Base-by-base conservation (phyloP, 1,140 invertebrate genomes). In the Oscheius sp. region DNA sequence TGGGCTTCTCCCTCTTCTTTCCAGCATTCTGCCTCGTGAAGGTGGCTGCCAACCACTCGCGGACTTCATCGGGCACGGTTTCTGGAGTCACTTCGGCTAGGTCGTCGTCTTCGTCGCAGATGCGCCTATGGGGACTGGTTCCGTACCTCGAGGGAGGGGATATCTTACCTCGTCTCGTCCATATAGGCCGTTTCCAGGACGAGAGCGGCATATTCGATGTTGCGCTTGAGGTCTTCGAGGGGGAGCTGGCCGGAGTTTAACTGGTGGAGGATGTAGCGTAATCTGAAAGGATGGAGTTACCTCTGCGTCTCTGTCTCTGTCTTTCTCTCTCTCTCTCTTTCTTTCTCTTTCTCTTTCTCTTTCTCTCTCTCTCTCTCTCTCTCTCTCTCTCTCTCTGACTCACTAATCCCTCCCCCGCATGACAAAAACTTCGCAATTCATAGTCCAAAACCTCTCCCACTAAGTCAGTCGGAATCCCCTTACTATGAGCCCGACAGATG, bases 31-130 rank as follows among this genome's bases (percentile, higher is more conserved):
- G 92, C 71, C 93, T 88, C 0, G 95, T 97, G 87, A 97, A 97
- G n/a, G 95, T 97, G 46, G 94, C 92, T 23, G 94, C 93, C 79
- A 98, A 85, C 95, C 95, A 97, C 86, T 97, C 93, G 71, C 94
- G 89, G 3, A 97, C 94, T 32, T 82, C 81, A 65, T 83, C 83
- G 18, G 82, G 82, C 13, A 83, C 82, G 2, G 83, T 79, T 26
- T 83, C 82, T 10, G 82, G 82, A 1, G 83, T 83, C 3, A 83
- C 81, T 42, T 83, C 82, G n/a, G 83, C 81, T 13, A 83, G 55
- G 42, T 83, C 82, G 55, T 83, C 82, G 63, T 83, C 82, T 67
- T 83, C 82, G 49, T 83, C 82, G 72, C 83, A 83, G 32, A 83
- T 83, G 10, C 82, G 61, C 52, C 82, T 83, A 64, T 65, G 83